A percentile compares a stretch with the other conserved stretches of the same genome.
phyloP scores from a whole-genome alignment of 2,797 vertebrate genomes.

The Acanthurus leucopareius region DNA sequence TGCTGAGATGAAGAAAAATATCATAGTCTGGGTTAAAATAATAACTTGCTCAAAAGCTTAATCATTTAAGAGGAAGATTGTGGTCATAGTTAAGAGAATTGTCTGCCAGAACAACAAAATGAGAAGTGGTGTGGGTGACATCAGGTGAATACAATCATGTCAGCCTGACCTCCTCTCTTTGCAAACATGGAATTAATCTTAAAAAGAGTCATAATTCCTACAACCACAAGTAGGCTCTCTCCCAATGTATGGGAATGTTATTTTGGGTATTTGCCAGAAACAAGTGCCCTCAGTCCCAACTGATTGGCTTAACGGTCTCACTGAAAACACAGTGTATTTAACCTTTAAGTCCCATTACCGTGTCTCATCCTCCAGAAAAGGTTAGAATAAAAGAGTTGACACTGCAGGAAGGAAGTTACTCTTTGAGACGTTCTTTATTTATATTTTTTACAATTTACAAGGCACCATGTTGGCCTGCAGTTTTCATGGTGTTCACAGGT shows the following conservation, averaged over 20 bases:
- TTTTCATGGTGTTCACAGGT: constrained; percentile 46
- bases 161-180: too few species aligned
- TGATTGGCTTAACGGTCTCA: background rate
- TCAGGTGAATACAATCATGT: background rate
- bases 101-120: background rate
- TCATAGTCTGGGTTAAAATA: too few species aligned
- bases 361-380: background rate
- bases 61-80: background rate
- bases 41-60: too few species aligned
- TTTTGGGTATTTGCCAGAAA: background rate
- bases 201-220: background rate
- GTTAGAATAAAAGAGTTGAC: background rate
- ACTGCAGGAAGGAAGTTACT: background rate
- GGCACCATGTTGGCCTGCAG: constrained; percentile 30
- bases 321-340: background rate
- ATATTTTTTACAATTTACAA: constrained; percentile 31
- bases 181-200: background rate
- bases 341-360: background rate
- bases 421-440: constrained; percentile 24
- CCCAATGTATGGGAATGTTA: background rate
- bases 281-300: background rate
- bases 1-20: too few species aligned
- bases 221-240: background rate
- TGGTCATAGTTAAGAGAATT: background rate
- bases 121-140: background rate